Evolutionary conservation across 2,113 vertebrate species (phyloP), one percentile per base, ranked within the genome.

Genomic region (Forbesichthys agassizii): DNA sequence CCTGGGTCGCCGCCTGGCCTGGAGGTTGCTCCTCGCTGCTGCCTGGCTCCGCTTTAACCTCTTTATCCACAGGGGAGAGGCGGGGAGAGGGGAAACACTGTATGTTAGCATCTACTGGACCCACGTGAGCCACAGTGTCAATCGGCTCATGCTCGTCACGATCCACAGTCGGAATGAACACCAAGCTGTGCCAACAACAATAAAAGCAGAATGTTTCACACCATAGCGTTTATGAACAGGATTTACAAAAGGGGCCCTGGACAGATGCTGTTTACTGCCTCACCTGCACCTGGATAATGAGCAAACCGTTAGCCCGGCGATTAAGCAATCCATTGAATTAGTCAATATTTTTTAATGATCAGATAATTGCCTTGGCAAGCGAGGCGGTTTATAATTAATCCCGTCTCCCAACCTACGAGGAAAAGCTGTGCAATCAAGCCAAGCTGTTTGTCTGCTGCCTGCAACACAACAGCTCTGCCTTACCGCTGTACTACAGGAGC

Each of bases 11-110:
- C 0, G 62, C 33, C 16, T 77, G 64, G 3, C 61, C 68, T 0
- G 54, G 48, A 0, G 9, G 61, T 3, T 51, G 9, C 14, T 47
- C 68, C 67, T 48, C 68, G 63, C 84, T 70, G 3, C 63, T 16
- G 52, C 36, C 47, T 0, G 53, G 11, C 13, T 77, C 78, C 1
- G 42, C 42, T 77, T 84, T 81, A 3, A 0, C 14, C 9, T 73
- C 69, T 3, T 75, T 72, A 16, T 69, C 88, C 87, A 52, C 14
- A 36, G 11, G 57, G 11, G 36, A 42, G 8, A 54, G 60, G 0
- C 56, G 4, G 9, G 9, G 4, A 9, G 61, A 36, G n/a, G 27
- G 3, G 0, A 63, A 11, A 5, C 33, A 9, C 42, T 16, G 1
- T 7, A 16, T 1, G 13, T 14, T 8, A n/a, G 52, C 13, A 54